Conservation (phyloP, 2,888 invertebrate genomes). For the Ectobius pallidus region DNA sequence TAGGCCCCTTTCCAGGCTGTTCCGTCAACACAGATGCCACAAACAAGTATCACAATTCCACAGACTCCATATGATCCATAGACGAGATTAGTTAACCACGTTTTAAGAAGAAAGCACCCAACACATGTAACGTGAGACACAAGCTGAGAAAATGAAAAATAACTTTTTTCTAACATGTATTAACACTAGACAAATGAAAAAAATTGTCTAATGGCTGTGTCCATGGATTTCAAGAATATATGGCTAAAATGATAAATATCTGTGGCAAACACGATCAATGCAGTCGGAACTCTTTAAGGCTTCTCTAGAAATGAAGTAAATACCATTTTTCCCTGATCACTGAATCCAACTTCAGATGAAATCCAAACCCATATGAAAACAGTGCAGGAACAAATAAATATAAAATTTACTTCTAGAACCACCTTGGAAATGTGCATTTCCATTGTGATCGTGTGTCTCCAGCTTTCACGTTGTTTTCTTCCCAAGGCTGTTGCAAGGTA, state of each 20-base stretch:
- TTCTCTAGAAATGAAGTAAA: constrained; percentile 17
- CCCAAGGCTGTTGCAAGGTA: constrained; percentile 30
- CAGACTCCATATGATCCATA: background rate
- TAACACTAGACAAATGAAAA: background rate
- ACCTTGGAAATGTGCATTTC: background rate
- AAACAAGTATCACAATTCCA: constrained; percentile 24
- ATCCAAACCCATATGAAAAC: background rate
- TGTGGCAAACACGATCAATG: constrained; percentile 22
- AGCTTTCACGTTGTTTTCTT: background rate
- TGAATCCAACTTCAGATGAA: background rate
- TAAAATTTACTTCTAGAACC: constrained; percentile 9
- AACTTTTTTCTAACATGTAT: background rate
- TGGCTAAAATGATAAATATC: constrained; percentile 13
- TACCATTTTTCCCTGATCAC: background rate
- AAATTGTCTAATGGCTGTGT: background rate
- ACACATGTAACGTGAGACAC: background rate
- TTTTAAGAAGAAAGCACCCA: constrained; percentile 3
- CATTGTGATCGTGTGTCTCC: constrained; percentile 3
- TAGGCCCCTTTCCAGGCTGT: constrained; percentile 29
- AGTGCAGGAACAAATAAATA: constrained; percentile 2
- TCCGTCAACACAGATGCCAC: constrained; percentile 25
- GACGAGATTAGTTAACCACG: background rate
- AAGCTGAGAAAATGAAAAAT: background rate
- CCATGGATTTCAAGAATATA: constrained; percentile 7
- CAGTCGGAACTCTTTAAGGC: constrained; percentile 10